Evolutionary conservation across 53 echinoderm and acorn worm genomes (phyloP).

Genomic region (Hippasteria phrygiana): DNA sequence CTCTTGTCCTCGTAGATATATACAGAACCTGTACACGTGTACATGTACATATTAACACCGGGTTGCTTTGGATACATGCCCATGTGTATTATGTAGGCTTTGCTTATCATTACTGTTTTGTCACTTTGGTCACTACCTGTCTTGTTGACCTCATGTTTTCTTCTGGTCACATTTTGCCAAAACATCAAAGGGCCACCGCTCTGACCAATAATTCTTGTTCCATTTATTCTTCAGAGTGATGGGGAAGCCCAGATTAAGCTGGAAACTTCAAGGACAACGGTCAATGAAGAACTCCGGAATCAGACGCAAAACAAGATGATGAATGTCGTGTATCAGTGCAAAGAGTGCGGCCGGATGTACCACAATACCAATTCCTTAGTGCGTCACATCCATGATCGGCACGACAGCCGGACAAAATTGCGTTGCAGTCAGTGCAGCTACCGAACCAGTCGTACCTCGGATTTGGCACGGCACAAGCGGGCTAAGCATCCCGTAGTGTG

Average conservation of each 20-base stretch:
- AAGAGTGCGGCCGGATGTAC: constrained; percentile 56
- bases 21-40: no score
- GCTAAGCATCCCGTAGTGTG: constrained; percentile 20
- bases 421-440: constrained; percentile 51
- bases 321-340: constrained; percentile 55
- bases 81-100: not conserved
- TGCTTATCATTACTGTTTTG: not conserved
- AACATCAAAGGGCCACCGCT: not conserved
- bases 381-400: constrained; percentile 59
- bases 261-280: not conserved
- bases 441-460: constrained; percentile 55
- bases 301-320: constrained; percentile 49
- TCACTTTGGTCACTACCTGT: not conserved
- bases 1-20: no score
- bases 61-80: no score
- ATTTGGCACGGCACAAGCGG: constrained; percentile 59
- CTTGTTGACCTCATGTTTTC: not conserved
- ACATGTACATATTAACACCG: not conserved
- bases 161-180: not conserved
- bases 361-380: constrained; percentile 50
- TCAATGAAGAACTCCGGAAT: constrained; percentile 30
- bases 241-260: not conserved
- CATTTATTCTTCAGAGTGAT: constrained; percentile 36
- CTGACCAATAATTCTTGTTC: not conserved
- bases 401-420: constrained; percentile 36